Evolutionary conservation across 1,140 invertebrate species (phyloP), one percentile per base, ranked within the genome.

Genomic region (Leptopilina clavipes): DNA sequence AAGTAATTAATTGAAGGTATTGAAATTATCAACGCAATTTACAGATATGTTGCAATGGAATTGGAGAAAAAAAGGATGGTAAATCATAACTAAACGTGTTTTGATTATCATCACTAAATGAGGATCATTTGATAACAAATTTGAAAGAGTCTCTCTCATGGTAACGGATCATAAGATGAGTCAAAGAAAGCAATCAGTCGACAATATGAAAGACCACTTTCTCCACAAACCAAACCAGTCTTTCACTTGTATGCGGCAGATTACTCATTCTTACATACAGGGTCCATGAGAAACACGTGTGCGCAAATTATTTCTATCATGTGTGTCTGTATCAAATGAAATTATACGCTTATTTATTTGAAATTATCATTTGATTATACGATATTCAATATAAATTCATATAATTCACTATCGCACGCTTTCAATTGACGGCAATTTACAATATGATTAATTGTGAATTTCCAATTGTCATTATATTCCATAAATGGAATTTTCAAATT

Each of bases 141-240:
- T n/a, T 65, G 14, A 37, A 40, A 9, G 7, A n/a, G 59, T 37
- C 10, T 37, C 14, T 37, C 10, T 37, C 14, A 14, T 31, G 59
- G 25, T 22, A 65, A n/a, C 48, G 5, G n/a, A 52, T 14, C 14
- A 37, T 22, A 37, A n/a, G 59, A 65, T 65, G 59, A 65, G 59
- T n/a, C 22, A 37, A 31, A 37, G 59, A 22, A n/a, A 65, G 25
- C 22, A 65, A 37, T 31, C 59, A 65, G 59, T 65, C 22, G 12
- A 65, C 25, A 65, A 65, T 65, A 65, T 65, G 22, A 31, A 10
- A 65, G 22, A 65, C 59, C 59, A 65, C 59, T 65, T 65, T 65
- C 59, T 65, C 59, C 59, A 22, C 17, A 31, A 31, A 2, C 5
- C 22, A 65, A 31, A 65, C 19, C 59, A 31, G 59, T 65, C 59